Evolutionary conservation across 2,888 invertebrate species (phyloP).

Genomic region (Ceriagrion tenellum): DNA sequence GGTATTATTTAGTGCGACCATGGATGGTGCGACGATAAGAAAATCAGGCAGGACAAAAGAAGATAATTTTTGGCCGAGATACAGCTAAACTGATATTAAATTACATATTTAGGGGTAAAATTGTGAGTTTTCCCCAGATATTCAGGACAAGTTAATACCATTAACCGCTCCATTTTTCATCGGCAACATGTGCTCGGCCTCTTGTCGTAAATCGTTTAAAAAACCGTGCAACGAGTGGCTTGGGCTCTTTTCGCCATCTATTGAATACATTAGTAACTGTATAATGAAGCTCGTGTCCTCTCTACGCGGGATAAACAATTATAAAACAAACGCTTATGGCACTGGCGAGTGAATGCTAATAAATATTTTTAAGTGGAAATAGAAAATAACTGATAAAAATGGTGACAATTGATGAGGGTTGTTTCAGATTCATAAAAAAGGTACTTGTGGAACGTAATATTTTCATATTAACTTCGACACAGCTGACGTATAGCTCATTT

Average conservation of each 20-base stretch:
- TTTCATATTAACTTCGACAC: not conserved
- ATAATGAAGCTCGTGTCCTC: not conserved
- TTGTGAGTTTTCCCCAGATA: too few species aligned
- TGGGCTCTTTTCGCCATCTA: not conserved
- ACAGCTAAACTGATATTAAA: too few species aligned
- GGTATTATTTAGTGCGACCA: too few species aligned
- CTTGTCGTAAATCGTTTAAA: not conserved
- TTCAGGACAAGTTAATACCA: too few species aligned
- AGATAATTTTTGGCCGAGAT: too few species aligned
- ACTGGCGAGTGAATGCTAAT: not conserved
- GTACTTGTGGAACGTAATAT: not conserved
- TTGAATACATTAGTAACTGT: not conserved
- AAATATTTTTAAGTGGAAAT: not conserved
- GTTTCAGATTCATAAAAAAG: not conserved
- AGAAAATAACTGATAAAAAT: not conserved
- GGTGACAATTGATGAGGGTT: not conserved
- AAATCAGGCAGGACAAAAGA: too few species aligned
- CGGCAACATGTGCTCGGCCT: too few species aligned
- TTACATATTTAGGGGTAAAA: too few species aligned
- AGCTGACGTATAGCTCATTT: not conserved
- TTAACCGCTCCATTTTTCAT: too few species aligned
- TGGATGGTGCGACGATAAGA: too few species aligned
- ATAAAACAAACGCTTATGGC: not conserved
- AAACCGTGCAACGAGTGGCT: not conserved
- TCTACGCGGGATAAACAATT: conserved; percentile 2